These are phyloP conservation scores for Calameuta filiformis DNA, from an alignment of 2,888 invertebrate species.

Conservation along the genomic window DNA sequence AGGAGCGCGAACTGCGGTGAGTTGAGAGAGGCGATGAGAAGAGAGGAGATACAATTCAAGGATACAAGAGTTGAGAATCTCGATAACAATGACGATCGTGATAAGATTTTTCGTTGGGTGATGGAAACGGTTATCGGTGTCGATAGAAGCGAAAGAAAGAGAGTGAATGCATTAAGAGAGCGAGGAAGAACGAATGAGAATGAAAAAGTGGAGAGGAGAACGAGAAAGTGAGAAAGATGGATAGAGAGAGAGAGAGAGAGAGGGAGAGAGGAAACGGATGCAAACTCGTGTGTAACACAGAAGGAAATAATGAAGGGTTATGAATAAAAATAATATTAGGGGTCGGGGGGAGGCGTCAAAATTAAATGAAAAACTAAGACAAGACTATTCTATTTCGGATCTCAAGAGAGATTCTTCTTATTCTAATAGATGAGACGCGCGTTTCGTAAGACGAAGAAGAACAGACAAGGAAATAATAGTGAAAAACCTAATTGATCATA, in stretches of 20 bases:
- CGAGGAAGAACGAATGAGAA: not conserved
- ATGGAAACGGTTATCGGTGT: not conserved
- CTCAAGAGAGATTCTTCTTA: not conserved
- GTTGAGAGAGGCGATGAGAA: slow-evolving; percentile 23
- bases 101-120: slow-evolving; percentile 26
- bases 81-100: slow-evolving; percentile 32
- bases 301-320: not conserved
- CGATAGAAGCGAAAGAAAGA: not conserved
- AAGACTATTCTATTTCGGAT: not conserved
- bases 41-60: slow-evolving; percentile 13
- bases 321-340: not conserved
- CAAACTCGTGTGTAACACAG: slow-evolving; percentile 11
- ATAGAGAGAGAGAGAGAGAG: slow-evolving; percentile 16
- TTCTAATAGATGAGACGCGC: not conserved
- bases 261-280: slow-evolving; percentile 12
- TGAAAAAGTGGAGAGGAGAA: slow-evolving; percentile 6
- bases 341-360: not conserved
- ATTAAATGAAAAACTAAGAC: not conserved
- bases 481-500: slow-evolving; percentile 16
- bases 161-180: slow-evolving; percentile 3
- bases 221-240: slow-evolving; percentile 11
- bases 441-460: not conserved
- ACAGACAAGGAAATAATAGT: slow-evolving; percentile 10
- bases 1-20: slow-evolving; percentile 16
- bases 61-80: not conserved